phyloP scores from a whole-genome alignment of 2,797 vertebrate species.

The Cirrhinus mrigala region DNA sequence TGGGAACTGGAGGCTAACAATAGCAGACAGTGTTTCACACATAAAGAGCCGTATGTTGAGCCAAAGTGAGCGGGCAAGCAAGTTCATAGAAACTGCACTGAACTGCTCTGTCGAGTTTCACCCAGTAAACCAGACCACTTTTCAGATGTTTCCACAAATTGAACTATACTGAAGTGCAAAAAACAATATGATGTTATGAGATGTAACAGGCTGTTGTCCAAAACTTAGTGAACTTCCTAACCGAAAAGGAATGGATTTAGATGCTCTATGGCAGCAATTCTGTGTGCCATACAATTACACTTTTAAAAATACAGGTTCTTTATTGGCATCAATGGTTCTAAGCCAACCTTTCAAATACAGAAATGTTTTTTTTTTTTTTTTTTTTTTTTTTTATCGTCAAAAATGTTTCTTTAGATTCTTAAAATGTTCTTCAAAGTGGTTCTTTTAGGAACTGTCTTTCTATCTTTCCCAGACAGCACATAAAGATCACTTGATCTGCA shows the following conservation, averaged over 20 bases:
- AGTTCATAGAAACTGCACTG: conserved; percentile 77
- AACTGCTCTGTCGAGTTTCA: conserved; percentile 68
- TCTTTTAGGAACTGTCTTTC: too few relatives aligned
- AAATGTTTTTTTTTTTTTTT: too few relatives aligned
- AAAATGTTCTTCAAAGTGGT: too few relatives aligned
- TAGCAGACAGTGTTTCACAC: conserved; percentile 61
- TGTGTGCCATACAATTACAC: not conserved
- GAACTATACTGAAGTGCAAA: conserved; percentile 24
- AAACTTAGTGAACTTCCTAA: conserved; percentile 11
- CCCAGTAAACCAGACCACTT: conserved; percentile 35
- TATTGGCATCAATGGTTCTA: too few relatives aligned
- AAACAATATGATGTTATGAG: conserved; percentile 26
- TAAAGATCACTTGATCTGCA: too few relatives aligned
- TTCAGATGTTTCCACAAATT: conserved; percentile 33
- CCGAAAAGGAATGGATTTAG: not conserved
- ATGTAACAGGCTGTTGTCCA: conserved; percentile 1
- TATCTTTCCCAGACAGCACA: too few relatives aligned
- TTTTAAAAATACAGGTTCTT: too few relatives aligned
- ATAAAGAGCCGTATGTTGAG: conserved; percentile 62
- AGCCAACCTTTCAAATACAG: too few relatives aligned
- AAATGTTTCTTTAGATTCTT: too few relatives aligned
- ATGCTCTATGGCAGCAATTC: not conserved
- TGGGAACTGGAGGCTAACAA: conserved; percentile 66
- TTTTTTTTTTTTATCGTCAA: too few relatives aligned
- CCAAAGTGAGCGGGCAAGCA: conserved; percentile 75